phyloP scores from a whole-genome alignment of 2,888 invertebrate genomes.

The Drosophila birchii region DNA sequence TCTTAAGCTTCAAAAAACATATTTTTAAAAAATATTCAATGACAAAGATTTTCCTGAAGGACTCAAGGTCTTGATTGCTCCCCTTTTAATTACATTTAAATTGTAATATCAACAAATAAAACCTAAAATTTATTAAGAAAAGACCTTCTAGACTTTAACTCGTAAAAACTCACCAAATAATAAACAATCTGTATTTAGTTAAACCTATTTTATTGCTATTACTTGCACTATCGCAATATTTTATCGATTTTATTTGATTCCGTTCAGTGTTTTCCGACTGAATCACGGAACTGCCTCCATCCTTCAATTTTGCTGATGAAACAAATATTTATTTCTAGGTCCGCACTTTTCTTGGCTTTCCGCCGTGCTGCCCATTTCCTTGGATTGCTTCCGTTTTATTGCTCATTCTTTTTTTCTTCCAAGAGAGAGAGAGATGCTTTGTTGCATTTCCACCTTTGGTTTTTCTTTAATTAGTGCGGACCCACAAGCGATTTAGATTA shows the following conservation, averaged over 20 bases:
- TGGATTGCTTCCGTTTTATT: constrained; percentile 11
- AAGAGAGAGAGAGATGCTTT: neutral
- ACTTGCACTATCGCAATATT: neutral
- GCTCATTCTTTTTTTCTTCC: neutral
- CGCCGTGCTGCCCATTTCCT: constrained; percentile 14
- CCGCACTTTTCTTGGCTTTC: constrained; percentile 47
- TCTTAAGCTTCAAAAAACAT: no score
- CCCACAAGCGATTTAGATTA: constrained; percentile 41
- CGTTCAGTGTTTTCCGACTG: neutral
- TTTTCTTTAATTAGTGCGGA: constrained; percentile 36
- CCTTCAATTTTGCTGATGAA: constrained; percentile 52
- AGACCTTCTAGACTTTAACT: neutral
- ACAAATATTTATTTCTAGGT: constrained; percentile 37
- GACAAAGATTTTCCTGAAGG: neutral
- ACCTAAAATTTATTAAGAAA: neutral
- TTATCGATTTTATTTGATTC: neutral
- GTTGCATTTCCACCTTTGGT: constrained; percentile 3
- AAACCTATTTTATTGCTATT: neutral
- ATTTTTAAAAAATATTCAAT: no score
- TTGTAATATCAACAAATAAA: constrained; percentile 5
- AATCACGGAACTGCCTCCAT: constrained; percentile 7
- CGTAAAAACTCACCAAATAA: neutral
- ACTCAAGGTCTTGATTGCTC: neutral
- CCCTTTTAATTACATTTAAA: neutral
- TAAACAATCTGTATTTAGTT: neutral